Evolutionary conservation across 2,797 vertebrate genomes (phyloP).

Genomic region (Allobates femoralis): DNA sequence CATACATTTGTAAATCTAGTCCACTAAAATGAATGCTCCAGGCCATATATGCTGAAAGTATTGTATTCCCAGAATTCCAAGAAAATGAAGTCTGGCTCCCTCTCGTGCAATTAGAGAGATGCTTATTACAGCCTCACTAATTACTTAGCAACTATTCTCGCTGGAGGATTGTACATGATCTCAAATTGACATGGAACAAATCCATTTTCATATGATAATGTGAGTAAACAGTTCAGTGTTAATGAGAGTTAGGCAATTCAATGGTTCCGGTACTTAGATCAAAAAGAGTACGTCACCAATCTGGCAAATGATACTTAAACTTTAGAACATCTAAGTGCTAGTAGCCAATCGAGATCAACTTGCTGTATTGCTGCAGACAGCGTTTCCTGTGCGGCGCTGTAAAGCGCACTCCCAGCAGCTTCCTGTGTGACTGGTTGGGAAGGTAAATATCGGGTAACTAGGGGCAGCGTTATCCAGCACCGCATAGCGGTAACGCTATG

Average conservation of each 20-base stretch:
- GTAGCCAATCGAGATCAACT: neutral
- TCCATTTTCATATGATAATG: conserved; percentile 41
- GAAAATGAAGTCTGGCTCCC: conserved; percentile 11
- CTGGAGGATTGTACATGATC: conserved; percentile 32
- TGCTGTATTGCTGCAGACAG: too few relatives aligned
- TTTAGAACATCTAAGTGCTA: neutral
- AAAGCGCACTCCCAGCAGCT: too few relatives aligned
- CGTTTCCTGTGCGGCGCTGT: too few relatives aligned
- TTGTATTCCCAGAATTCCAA: conserved; percentile 23
- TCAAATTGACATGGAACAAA: conserved; percentile 39
- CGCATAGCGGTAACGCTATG: too few relatives aligned
- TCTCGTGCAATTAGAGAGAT: conserved; percentile 24
- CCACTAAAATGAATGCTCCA: neutral
- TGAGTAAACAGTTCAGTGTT: conserved; percentile 19
- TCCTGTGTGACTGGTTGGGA: too few relatives aligned
- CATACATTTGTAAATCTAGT: neutral
- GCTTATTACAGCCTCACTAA: conserved; percentile 20
- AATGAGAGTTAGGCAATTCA: conserved; percentile 6
- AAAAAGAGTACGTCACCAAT: neutral
- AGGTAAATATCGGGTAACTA: too few relatives aligned
- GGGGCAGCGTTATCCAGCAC: too few relatives aligned
- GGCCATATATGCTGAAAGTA: neutral
- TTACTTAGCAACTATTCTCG: conserved; percentile 29
- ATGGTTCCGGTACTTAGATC: neutral
- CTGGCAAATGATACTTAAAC: neutral